A percentile compares a stretch with the other conserved stretches of the same genome.
Conservation (phyloP, 2,113 vertebrate genomes). For the Phaethornis superciliosus region DNA sequence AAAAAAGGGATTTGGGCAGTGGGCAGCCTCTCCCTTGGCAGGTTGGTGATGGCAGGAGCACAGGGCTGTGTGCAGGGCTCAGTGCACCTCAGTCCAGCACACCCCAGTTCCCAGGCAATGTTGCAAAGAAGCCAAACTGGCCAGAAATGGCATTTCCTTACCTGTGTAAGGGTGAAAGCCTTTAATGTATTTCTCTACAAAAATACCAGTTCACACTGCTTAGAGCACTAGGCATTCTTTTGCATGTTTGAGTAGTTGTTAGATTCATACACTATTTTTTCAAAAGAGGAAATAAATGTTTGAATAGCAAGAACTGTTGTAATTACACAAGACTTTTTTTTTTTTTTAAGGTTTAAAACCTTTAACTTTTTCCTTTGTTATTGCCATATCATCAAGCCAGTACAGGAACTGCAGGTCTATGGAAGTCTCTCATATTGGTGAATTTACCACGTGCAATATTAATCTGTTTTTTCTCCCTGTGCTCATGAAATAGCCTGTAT, state of each 20-base stretch:
- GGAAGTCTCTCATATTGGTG: background rate
- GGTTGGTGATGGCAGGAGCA: background rate
- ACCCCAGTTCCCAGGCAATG: background rate
- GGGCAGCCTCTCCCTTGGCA: background rate
- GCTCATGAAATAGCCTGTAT: background rate
- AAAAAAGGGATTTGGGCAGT: background rate
- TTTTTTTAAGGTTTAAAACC: background rate
- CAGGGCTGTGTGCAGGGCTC: background rate
- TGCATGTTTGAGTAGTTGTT: background rate
- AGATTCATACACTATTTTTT: conserved; percentile 5
- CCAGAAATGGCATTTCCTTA: conserved; percentile 57
- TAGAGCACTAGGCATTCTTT: background rate
- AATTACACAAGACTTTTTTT: background rate
- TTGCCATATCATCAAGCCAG: background rate
- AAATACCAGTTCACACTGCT: conserved; percentile 31
- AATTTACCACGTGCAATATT: conserved; percentile 10
- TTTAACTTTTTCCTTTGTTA: background rate
- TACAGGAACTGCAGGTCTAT: background rate
- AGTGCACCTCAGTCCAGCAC: background rate
- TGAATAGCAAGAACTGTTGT: background rate
- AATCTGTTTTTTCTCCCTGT: background rate
- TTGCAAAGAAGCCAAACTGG: conserved; percentile 52
- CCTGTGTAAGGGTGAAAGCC: conserved; percentile 50
- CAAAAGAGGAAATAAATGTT: background rate
- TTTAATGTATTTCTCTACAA: conserved; percentile 40